Evolutionary conservation across 2,797 vertebrate species (phyloP).

Genomic region (Schizothorax lantsangensis): DNA sequence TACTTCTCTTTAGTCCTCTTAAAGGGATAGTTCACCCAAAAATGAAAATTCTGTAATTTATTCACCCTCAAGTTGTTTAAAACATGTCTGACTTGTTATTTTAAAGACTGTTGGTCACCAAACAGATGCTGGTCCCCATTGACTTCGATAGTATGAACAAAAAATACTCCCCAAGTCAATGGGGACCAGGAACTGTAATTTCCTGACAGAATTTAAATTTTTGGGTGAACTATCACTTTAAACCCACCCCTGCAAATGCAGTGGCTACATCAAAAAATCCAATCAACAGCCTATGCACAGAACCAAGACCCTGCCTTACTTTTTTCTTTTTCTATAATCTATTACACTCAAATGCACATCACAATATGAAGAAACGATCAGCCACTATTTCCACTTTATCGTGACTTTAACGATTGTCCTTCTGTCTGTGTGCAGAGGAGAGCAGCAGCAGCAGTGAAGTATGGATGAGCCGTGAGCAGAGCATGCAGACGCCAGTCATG

Average conservation of each 20-base stretch:
- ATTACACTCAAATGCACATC: neutral
- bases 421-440: constrained; percentile 80
- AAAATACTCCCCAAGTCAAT: neutral
- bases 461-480: constrained; percentile 93
- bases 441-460: constrained; percentile 91
- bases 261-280: too few species aligned
- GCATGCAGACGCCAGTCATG: constrained; percentile 95
- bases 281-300: neutral
- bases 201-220: neutral
- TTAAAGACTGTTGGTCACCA: too few species aligned
- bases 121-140: too few species aligned
- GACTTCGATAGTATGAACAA: too few species aligned
- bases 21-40: neutral
- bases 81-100: neutral
- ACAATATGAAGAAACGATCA: neutral
- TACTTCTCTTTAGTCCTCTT: neutral
- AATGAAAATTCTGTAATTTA: too few species aligned
- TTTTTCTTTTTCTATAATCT: neutral
- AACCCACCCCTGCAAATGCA: neutral
- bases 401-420: neutral
- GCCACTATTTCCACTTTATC: neutral
- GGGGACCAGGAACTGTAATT: neutral
- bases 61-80: too few species aligned
- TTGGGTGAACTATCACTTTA: neutral
- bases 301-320: neutral